Evolutionary conservation across 2,797 vertebrate species (phyloP).

Genomic region (Parotocinclus haroldoi): DNA sequence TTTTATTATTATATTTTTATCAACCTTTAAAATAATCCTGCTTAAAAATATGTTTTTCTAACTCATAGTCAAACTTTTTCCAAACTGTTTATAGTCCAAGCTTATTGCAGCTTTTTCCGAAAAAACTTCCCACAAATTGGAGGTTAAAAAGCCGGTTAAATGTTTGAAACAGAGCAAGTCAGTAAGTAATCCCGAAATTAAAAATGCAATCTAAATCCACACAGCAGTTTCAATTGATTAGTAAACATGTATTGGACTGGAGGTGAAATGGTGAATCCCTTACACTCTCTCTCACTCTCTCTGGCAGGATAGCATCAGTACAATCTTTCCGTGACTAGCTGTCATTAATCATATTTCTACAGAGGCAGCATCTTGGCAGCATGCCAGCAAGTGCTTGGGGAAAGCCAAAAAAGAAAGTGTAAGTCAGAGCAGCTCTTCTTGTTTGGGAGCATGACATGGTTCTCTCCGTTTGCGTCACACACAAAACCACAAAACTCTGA

Average conservation of each 20-base stretch:
- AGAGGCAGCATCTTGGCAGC: conserved; percentile 72
- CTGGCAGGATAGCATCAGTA: conserved; percentile 41
- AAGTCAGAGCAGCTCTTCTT: conserved; percentile 68
- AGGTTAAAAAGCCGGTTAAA: not conserved
- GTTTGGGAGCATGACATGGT: conserved; percentile 46
- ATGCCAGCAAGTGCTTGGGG: conserved; percentile 65
- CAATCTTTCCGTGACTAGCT: conserved; percentile 78
- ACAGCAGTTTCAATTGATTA: not conserved
- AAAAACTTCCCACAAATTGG: not conserved
- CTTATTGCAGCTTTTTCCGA: not conserved
- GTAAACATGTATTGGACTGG: not conserved
- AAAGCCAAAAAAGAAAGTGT: conserved; percentile 68
- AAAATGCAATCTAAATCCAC: not conserved
- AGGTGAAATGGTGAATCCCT: not conserved
- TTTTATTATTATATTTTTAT: no score
- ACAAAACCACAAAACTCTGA: not conserved
- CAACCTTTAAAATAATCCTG: no score
- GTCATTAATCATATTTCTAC: conserved; percentile 78
- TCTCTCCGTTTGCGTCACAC: conserved; percentile 7
- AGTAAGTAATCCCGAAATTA: not conserved
- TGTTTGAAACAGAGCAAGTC: not conserved
- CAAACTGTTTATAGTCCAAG: not conserved
- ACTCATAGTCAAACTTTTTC: not conserved
- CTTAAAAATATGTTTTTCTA: not conserved
- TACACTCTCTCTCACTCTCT: not conserved